phyloP scores from a whole-genome alignment of 2,797 vertebrate genomes.

The Hapalemur alaotrensis region DNA sequence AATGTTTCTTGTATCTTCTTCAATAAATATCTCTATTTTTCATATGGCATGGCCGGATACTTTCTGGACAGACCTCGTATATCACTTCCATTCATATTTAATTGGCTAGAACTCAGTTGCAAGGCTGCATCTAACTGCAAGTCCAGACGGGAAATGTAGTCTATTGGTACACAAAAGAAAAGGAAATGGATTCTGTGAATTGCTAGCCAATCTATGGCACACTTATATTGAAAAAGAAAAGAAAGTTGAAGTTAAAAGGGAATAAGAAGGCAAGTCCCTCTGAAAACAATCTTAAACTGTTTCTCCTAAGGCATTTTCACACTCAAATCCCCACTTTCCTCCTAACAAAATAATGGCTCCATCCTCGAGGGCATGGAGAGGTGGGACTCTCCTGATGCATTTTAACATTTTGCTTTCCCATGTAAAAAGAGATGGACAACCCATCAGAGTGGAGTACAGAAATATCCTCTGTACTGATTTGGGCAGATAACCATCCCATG shows the following conservation, averaged over 20 bases:
- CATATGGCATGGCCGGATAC: too few species aligned
- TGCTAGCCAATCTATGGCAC: not conserved
- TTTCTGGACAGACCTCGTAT: not conserved
- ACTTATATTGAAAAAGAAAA: not conserved
- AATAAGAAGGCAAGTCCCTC: not conserved
- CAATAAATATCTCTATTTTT: too few species aligned
- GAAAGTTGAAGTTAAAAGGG: not conserved
- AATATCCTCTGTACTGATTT: not conserved
- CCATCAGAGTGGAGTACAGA: not conserved
- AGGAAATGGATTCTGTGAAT: not conserved
- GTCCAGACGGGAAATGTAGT: not conserved
- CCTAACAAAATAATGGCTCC: not conserved
- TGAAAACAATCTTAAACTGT: not conserved
- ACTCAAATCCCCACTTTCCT: not conserved
- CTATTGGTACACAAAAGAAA: not conserved
- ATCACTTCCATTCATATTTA: not conserved
- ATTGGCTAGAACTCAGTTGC: not conserved
- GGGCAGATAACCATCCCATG: not conserved
- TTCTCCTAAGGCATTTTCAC: not conserved
- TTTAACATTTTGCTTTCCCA: slow-evolving; percentile 16
- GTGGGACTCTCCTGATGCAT: not conserved
- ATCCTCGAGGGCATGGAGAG: not conserved
- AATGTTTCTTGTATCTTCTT: too few species aligned
- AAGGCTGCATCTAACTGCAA: not conserved
- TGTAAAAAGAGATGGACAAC: not conserved